These are phyloP conservation scores for Tupaia chinensis DNA, from an alignment of 2,113 vertebrate genomes.

Conservation along the genomic window DNA sequence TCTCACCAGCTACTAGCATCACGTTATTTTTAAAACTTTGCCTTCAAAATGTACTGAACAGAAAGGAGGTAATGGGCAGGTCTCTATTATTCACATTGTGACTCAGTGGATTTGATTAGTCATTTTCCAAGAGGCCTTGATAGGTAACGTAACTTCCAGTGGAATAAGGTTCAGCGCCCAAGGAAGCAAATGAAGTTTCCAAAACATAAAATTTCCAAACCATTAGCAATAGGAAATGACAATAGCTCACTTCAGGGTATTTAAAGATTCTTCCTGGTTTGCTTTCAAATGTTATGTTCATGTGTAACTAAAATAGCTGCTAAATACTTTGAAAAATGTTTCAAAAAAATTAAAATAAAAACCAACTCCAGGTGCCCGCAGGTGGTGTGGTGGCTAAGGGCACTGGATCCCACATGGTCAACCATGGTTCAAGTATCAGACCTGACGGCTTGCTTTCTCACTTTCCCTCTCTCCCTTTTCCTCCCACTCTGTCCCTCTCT, in stretches of 20 bases:
- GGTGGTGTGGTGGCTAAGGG: too few species aligned
- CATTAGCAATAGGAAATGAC: not conserved
- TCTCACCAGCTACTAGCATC: not conserved
- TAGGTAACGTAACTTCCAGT: not conserved
- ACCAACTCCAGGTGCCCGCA: too few species aligned
- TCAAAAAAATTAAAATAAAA: too few species aligned
- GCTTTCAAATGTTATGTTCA: conserved; percentile 33
- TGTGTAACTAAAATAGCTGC: not conserved
- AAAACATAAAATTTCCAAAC: not conserved
- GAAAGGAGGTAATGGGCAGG: not conserved
- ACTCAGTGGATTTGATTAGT: not conserved
- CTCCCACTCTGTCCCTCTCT: too few species aligned
- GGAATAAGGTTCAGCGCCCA: not conserved
- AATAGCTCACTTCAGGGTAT: not conserved
- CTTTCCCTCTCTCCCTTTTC: too few species aligned
- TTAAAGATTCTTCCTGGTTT: not conserved
- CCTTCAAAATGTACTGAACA: conserved; percentile 41
- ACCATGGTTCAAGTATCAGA: too few species aligned
- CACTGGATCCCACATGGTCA: too few species aligned
- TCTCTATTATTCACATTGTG: not conserved
- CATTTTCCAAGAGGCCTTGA: not conserved
- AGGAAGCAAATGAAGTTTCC: not conserved
- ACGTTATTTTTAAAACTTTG: conserved; percentile 6
- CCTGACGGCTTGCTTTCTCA: too few species aligned
- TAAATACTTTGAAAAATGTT: not conserved